Evolutionary conservation across 2,797 vertebrate genomes (phyloP), one percentile per base, ranked within the genome.

Genomic region (Acrossocheilus wenchowensis): DNA sequence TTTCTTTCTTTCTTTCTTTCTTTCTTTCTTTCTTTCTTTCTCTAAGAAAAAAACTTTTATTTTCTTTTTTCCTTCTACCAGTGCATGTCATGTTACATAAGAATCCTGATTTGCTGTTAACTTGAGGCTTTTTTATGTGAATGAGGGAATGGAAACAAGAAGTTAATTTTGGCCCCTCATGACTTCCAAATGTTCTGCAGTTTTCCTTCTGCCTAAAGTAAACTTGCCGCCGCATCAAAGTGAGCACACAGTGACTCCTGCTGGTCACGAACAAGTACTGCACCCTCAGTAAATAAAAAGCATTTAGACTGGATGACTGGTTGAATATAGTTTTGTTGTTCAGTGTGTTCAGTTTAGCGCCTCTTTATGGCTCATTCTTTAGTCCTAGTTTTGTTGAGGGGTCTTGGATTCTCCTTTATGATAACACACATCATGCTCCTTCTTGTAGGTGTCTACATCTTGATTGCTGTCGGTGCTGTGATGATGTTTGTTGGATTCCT

Each of bases 401-500:
- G n/a, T 43, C 1, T 43, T 36, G 39, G 34, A 69, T 36, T 19
- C 21, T 43, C 6, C 10, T 17, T 82, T 39, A 19, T 43, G 41
- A 43, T 43, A 43, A 43, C 41, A 43, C 41, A 43, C 41, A 43
- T 78, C 72, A 41, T 78, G n/a, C 52, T 80, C 26, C 26, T 4
- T 3, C 0, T 0, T 86, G 41, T 85, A 98, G 98, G 97, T 89
- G 96, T 99, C 94, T 97, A 99, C 94, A 98, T 99, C 90, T 94
- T 99, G 93, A 99, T 99, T 0, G 97, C 97, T 0, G 97, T 99
- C 0, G 98, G 98, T 0, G 97, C 98, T 0, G 97, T 99, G 91
- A 99, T 99, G 97, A 99, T 99, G 98, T 97, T 99, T 1, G 98
- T 99, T 5, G 98, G 98, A 14, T 99, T 99, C 93, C 96, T 99